Evolutionary conservation across 2,888 invertebrate genomes (phyloP).

Genomic region (Nomada lathburiana): DNA sequence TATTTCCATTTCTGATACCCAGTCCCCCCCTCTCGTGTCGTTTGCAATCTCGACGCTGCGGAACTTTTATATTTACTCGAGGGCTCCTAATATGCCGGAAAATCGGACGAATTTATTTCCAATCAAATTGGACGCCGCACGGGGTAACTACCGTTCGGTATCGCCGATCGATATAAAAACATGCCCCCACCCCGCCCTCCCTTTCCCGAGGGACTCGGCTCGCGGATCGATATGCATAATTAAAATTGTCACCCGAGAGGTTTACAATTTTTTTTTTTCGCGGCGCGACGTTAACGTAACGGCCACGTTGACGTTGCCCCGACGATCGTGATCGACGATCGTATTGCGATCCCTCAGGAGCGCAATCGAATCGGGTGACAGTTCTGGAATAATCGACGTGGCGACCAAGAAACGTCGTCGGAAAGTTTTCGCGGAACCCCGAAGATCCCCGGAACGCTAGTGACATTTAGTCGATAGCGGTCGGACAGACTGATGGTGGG

Average conservation of each 20-base stretch:
- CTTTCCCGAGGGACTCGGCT: slow-evolving; percentile 13
- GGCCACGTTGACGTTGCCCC: not conserved
- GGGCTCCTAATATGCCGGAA: too few species aligned
- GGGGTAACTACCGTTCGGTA: too few species aligned
- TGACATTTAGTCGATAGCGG: not conserved
- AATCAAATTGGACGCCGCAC: not conserved
- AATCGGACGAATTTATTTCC: not conserved
- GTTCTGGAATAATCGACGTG: not conserved
- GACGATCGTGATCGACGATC: slow-evolving; percentile 18
- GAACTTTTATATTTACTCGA: not conserved
- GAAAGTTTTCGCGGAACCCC: not conserved
- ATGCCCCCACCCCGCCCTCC: not conserved
- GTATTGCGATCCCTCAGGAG: not conserved
- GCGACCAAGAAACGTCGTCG: not conserved
- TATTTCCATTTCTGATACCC: not conserved
- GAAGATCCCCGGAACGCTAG: too few species aligned
- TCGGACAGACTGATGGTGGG: not conserved
- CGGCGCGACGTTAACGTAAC: slow-evolving; percentile 27
- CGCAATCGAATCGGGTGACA: slow-evolving; percentile 1
- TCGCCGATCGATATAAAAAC: too few species aligned
- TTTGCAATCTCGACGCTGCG: not conserved
- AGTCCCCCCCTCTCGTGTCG: too few species aligned
- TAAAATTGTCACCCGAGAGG: slow-evolving; percentile 41
- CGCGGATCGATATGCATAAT: slow-evolving; percentile 56
- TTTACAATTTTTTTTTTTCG: not conserved